Evolutionary conservation across 2,797 vertebrate genomes (phyloP).

Genomic region (Falco biarmicus): DNA sequence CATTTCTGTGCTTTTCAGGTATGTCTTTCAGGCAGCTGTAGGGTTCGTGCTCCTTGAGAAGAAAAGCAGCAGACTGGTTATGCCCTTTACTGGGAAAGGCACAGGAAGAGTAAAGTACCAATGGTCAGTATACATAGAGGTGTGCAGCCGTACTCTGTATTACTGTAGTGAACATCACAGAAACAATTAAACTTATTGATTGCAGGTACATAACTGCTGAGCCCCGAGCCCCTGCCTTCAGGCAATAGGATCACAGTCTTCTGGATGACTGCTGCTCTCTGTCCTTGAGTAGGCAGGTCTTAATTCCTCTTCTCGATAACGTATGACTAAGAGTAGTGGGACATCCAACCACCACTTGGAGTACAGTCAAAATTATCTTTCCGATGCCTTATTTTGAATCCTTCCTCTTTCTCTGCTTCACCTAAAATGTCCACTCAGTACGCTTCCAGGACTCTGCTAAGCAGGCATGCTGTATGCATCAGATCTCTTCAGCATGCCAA

Average conservation of each 20-base stretch:
- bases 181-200: neutral
- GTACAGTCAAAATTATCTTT: neutral
- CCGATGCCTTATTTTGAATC: neutral
- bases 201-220: neutral
- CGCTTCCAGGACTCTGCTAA: neutral
- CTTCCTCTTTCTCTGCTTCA: neutral
- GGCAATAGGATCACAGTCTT: neutral
- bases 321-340: neutral
- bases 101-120: neutral
- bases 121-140: too few relatives aligned
- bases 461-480: neutral
- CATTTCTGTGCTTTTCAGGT: neutral
- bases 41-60: neutral
- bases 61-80: neutral
- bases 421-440: neutral
- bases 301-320: neutral
- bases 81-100: neutral
- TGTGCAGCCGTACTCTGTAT: neutral
- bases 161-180: neutral
- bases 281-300: neutral
- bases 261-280: neutral
- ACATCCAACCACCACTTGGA: neutral
- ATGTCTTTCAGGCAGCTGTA: neutral
- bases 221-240: neutral
- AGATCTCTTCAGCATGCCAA: neutral